Conservation (phyloP, 2,113 vertebrate species). For the Collichthys lucidus region DNA sequence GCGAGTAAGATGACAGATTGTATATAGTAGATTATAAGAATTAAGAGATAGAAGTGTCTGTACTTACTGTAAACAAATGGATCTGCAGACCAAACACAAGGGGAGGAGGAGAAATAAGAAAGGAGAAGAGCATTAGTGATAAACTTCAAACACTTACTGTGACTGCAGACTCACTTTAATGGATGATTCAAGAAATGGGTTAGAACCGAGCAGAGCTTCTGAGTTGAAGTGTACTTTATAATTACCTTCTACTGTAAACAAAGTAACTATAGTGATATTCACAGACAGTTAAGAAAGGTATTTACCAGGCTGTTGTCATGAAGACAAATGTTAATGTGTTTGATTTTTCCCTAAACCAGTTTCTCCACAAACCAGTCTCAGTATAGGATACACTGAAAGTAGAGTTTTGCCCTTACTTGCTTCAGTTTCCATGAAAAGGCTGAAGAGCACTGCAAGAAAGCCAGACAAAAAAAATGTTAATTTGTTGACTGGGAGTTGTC, state of each 20-base stretch:
- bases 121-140: background rate
- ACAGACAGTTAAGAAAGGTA: background rate
- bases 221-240: background rate
- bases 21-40: background rate
- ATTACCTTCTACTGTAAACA: background rate
- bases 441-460: constrained; percentile 73
- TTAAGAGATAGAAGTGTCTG: background rate
- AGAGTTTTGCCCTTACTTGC: constrained; percentile 79
- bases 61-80: constrained; percentile 86
- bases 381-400: background rate
- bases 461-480: constrained; percentile 24
- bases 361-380: constrained; percentile 29
- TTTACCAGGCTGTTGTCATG: background rate
- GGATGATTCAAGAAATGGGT: background rate
- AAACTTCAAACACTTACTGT: background rate
- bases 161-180: background rate
- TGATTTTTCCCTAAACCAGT: constrained; percentile 28
- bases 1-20: background rate
- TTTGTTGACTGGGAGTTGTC: background rate
- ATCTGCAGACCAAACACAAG: constrained; percentile 65
- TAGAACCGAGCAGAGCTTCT: background rate
- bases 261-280: too few relatives aligned
- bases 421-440: constrained; percentile 80
- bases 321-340: background rate
- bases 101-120: background rate